These are phyloP conservation scores for Hypsibius dujardini DNA, from an alignment of 1,140 invertebrate species.

Conservation along the genomic window DNA sequence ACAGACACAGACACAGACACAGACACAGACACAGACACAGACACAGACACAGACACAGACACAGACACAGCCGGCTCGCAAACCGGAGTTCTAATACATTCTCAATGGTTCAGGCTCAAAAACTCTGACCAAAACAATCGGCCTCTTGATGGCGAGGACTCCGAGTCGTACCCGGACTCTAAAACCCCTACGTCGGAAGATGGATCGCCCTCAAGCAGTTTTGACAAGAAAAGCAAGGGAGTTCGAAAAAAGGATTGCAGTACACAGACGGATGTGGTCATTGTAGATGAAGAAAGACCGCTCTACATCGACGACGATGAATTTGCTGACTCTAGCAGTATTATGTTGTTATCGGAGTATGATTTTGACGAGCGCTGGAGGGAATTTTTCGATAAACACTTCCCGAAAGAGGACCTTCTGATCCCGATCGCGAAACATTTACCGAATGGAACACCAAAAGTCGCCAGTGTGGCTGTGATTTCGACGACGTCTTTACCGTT, in stretches of 20 bases:
- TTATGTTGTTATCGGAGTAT: conserved; percentile 12
- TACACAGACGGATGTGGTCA: neutral
- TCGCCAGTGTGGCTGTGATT: neutral
- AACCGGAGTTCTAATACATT: too few relatives aligned
- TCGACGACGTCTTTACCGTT: neutral
- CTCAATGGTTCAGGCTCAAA: too few relatives aligned
- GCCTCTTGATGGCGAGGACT: neutral
- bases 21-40: too few relatives aligned
- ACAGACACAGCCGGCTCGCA: too few relatives aligned
- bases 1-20: too few relatives aligned
- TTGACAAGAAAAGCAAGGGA: neutral
- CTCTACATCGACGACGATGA: conserved; percentile 8
- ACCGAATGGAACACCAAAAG: neutral
- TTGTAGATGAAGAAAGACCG: neutral
- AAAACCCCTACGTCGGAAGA: neutral
- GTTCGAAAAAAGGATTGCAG: neutral
- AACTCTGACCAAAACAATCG: neutral
- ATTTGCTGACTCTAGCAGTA: conserved; percentile 9
- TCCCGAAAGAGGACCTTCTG: too few relatives aligned
- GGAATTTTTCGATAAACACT: neutral
- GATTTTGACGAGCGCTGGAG: conserved; percentile 3
- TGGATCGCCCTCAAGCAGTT: neutral
- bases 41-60: too few relatives aligned
- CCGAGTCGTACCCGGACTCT: neutral
- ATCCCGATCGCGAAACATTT: too few relatives aligned